Evolutionary conservation across 2,113 vertebrate genomes (phyloP).

Genomic region (Trinectes maculatus): DNA sequence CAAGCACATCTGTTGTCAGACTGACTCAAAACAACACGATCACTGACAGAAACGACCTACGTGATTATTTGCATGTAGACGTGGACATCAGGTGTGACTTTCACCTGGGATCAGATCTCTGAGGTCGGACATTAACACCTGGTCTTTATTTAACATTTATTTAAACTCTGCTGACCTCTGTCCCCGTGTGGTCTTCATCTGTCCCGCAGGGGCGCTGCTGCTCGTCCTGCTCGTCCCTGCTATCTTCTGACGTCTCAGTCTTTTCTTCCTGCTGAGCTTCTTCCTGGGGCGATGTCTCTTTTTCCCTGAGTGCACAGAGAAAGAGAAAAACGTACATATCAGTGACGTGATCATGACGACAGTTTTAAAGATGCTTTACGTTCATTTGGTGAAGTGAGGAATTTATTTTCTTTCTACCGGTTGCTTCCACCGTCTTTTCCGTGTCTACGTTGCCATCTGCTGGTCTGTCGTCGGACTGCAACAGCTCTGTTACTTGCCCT

Average conservation of each 20-base stretch:
- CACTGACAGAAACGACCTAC: too few relatives aligned
- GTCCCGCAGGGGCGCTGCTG: background rate
- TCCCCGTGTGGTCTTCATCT: background rate
- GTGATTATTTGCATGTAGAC: too few relatives aligned
- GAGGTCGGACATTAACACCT: too few relatives aligned
- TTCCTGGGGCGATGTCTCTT: conserved; percentile 44
- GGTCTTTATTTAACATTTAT: too few relatives aligned
- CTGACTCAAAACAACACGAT: too few relatives aligned
- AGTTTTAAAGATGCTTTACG: background rate
- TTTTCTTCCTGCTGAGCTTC: conserved; percentile 49
- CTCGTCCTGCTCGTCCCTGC: background rate
- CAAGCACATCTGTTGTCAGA: too few relatives aligned
- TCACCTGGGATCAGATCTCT: too few relatives aligned
- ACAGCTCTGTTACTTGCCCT: background rate
- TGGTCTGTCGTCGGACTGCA: conserved; percentile 35
- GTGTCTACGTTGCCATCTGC: conserved; percentile 41
- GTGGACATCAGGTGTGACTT: too few relatives aligned
- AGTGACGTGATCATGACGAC: too few relatives aligned
- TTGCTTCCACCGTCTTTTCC: background rate
- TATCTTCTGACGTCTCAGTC: background rate
- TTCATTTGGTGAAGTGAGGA: background rate
- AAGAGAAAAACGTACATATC: background rate
- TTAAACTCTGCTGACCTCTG: conserved; percentile 39
- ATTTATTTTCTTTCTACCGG: conserved; percentile 17
- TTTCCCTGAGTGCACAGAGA: background rate